phyloP scores from a whole-genome alignment of 1,140 invertebrate genomes.

The Drosophila parabipectinata region DNA sequence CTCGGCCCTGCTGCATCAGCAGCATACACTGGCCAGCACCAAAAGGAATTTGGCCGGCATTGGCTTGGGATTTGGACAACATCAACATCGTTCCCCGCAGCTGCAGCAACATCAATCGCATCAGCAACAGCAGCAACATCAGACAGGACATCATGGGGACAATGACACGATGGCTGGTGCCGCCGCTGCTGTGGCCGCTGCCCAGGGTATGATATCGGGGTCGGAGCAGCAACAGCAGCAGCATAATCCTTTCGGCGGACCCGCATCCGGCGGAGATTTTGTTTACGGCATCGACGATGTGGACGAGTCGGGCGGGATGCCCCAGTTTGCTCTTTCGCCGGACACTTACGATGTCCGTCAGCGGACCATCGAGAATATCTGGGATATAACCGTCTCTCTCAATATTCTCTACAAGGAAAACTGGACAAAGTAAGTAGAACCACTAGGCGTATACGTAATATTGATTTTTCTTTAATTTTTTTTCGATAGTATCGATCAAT shows the following conservation, averaged over 20 bases:
- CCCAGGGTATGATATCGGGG: conserved; percentile 24
- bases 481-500: too few relatives aligned
- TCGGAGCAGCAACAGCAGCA: not conserved
- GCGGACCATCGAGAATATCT: conserved; percentile 94
- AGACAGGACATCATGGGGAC: conserved; percentile 48
- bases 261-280: conserved; percentile 63
- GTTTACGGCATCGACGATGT: conserved; percentile 74
- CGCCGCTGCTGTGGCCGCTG: conserved; percentile 36
- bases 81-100: conserved; percentile 58
- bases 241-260: conserved; percentile 27
- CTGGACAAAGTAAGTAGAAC: conserved; percentile 89
- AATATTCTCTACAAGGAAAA: conserved; percentile 98
- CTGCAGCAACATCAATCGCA: conserved; percentile 78
- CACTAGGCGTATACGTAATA: not conserved
- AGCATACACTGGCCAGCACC: conserved; percentile 87
- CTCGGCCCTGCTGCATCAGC: conserved; percentile 87
- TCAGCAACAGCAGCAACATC: conserved; percentile 35
- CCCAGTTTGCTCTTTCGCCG: conserved; percentile 84
- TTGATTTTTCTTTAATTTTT: not conserved
- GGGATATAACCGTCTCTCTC: conserved; percentile 96
- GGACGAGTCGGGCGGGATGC: conserved; percentile 65
- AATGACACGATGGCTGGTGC: conserved; percentile 66
- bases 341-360: conserved; percentile 86
- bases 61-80: conserved; percentile 33
- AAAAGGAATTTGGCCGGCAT: conserved; percentile 84